Evolutionary conservation across 2,797 vertebrate species (phyloP).

Genomic region (Rhodeus uyekii): DNA sequence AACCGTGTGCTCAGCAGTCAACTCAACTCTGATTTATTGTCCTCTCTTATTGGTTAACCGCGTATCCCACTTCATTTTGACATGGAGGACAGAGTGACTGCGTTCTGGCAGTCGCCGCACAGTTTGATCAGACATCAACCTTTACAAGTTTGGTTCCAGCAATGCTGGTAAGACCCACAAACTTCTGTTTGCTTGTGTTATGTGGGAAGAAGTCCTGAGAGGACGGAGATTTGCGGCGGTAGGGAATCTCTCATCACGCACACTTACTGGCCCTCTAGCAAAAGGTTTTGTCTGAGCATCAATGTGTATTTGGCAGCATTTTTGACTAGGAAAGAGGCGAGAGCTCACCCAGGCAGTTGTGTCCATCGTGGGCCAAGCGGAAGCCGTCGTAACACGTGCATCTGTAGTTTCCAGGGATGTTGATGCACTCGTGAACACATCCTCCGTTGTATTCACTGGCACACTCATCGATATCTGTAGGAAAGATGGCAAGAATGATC

Average conservation of each 20-base stretch:
- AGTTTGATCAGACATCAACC: constrained; percentile 6
- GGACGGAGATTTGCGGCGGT: not conserved
- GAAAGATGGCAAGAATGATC: not conserved
- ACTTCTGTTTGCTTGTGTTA: constrained; percentile 17
- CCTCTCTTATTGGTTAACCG: constrained; percentile 14
- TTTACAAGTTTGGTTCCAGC: not conserved
- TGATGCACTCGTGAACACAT: constrained; percentile 97
- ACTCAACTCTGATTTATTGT: not conserved
- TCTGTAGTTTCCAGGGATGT: constrained; percentile 97
- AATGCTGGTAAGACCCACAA: not conserved
- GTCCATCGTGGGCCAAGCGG: constrained; percentile 92
- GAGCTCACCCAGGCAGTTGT: constrained; percentile 96
- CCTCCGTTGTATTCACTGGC: constrained; percentile 95
- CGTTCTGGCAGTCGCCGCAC: not conserved
- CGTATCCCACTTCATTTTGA: not conserved
- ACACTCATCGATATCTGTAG: constrained; percentile 95
- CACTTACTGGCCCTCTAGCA: not conserved
- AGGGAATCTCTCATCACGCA: constrained; percentile 6
- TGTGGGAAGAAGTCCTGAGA: not conserved
- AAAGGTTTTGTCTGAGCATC: not conserved
- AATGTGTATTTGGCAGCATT: not conserved
- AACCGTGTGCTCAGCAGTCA: constrained; percentile 10
- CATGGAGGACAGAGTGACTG: not conserved
- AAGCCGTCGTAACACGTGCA: constrained; percentile 98
- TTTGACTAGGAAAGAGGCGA: not conserved